These are phyloP conservation scores for Myotis pilosus DNA, from an alignment of 2,797 vertebrate species.

Conservation along the genomic window DNA sequence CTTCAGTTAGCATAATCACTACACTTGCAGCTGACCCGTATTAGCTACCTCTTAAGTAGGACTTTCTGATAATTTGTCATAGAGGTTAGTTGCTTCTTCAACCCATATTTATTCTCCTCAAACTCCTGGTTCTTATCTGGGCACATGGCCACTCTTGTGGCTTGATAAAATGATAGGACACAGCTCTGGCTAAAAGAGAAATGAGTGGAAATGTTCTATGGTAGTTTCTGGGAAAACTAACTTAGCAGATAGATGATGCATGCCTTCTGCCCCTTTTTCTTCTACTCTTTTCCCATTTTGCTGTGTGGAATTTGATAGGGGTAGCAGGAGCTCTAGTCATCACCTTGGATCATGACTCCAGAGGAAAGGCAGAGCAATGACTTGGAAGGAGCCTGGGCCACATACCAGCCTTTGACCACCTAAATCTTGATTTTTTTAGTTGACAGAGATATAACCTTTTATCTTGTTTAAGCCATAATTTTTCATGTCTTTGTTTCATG, in stretches of 20 bases:
- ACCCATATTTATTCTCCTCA: neutral
- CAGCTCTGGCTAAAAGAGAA: neutral
- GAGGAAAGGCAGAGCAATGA: neutral
- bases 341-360: neutral
- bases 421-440: neutral
- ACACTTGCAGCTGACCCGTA: neutral
- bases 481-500: neutral
- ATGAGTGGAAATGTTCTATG: neutral
- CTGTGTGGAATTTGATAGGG: neutral
- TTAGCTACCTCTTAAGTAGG: neutral
- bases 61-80: neutral
- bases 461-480: neutral
- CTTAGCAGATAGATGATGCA: neutral
- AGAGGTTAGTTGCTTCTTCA: neutral
- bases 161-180: neutral
- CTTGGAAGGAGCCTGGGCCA: neutral
- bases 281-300: neutral
- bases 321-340: neutral
- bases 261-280: neutral
- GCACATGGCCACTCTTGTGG: neutral
- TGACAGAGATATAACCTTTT: neutral
- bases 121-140: neutral
- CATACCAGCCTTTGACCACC: neutral
- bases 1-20: neutral
- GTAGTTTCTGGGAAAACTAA: neutral